These are phyloP conservation scores for Amyelois transitella DNA, from an alignment of 1,140 invertebrate genomes.

Conservation along the genomic window DNA sequence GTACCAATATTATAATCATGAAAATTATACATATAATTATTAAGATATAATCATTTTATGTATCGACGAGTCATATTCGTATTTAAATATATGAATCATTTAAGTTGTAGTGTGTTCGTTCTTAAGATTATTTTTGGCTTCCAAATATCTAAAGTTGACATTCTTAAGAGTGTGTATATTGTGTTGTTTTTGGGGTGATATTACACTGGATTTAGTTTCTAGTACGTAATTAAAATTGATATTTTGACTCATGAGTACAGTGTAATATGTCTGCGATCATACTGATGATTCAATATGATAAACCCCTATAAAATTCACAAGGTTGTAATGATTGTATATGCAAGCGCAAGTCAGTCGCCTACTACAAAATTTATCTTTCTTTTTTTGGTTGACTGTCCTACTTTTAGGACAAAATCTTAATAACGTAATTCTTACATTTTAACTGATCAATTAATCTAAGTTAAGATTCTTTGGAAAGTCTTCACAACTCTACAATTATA, in stretches of 20 bases:
- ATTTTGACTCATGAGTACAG: background rate
- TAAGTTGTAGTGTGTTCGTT: background rate
- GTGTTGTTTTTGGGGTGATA: background rate
- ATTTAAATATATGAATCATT: background rate
- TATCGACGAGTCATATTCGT: background rate
- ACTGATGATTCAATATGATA: background rate
- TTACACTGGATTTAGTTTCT: background rate
- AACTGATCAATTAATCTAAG: too few relatives aligned
- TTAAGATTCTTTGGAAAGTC: too few relatives aligned
- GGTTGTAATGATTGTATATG: too few relatives aligned
- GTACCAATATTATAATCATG: conserved; percentile 1
- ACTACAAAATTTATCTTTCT: too few relatives aligned
- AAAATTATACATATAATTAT: conserved; percentile 2
- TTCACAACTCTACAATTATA: too few relatives aligned
- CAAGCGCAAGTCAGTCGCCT: too few relatives aligned
- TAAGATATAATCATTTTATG: background rate
- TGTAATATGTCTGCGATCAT: background rate
- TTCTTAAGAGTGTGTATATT: conserved; percentile 22
- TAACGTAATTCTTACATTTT: too few relatives aligned
- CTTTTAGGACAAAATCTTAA: too few relatives aligned
- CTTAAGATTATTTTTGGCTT: conserved; percentile 15
- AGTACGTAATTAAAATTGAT: background rate
- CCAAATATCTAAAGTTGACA: conserved; percentile 16
- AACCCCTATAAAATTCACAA: background rate
- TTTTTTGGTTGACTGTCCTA: too few relatives aligned